phyloP scores from a whole-genome alignment of 2,797 vertebrate species.

The Argyrosomus regius region DNA sequence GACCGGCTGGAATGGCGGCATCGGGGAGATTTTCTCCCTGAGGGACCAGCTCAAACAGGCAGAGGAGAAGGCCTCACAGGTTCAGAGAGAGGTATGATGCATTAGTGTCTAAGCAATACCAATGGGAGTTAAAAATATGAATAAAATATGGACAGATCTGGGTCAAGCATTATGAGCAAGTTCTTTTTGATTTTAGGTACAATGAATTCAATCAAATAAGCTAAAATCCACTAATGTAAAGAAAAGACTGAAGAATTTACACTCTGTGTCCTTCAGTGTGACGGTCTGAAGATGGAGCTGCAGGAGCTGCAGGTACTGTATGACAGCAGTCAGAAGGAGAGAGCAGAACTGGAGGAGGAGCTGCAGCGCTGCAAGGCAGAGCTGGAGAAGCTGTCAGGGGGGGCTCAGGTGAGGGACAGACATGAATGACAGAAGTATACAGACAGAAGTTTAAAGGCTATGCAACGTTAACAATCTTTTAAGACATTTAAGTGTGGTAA shows the following conservation, averaged over 20 bases:
- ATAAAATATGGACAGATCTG: constrained; percentile 21
- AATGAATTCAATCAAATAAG: not conserved
- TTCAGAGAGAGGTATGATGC: constrained; percentile 84
- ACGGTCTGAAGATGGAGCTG: constrained; percentile 85
- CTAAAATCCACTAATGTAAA: not conserved
- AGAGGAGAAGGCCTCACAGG: constrained; percentile 84
- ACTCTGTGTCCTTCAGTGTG: constrained; percentile 79
- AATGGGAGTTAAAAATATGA: not conserved
- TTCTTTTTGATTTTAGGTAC: not conserved
- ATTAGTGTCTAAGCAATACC: not conserved
- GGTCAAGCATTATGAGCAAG: not conserved
- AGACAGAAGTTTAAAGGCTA: not conserved
- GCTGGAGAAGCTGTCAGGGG: constrained; percentile 86
- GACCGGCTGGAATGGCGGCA: constrained; percentile 80
- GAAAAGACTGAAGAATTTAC: constrained; percentile 14
- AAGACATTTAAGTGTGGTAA: not conserved
- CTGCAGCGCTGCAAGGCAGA: constrained; percentile 91
- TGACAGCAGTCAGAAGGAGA: constrained; percentile 85
- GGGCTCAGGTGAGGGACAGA: constrained; percentile 79
- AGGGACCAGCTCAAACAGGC: constrained; percentile 88
- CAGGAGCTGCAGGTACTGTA: constrained; percentile 88
- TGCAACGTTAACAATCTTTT: not conserved
- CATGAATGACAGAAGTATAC: constrained; percentile 1
- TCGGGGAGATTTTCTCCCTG: constrained; percentile 85
- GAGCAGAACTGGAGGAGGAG: constrained; percentile 89